Evolutionary conservation across 2,797 vertebrate species (phyloP).

Genomic region (Dicrostonyx torquatus): DNA sequence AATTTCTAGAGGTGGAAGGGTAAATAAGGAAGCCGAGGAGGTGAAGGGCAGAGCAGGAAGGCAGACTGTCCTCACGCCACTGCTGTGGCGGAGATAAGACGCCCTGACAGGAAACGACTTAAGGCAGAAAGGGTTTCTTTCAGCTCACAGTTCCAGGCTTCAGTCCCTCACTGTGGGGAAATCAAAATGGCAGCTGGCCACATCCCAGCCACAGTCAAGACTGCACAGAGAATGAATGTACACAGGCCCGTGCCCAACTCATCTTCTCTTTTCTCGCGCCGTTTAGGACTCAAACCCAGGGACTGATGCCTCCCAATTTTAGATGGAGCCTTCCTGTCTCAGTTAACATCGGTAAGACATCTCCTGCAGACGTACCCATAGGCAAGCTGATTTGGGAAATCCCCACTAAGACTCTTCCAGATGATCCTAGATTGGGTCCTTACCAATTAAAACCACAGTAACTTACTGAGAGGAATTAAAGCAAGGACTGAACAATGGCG

Average conservation of each 20-base stretch:
- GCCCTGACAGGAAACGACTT: rapidly evolving
- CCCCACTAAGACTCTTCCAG: neutral
- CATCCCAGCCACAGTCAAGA: neutral
- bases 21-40: neutral
- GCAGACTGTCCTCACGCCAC: neutral
- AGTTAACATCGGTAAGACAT: neutral
- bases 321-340: neutral
- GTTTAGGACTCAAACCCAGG: neutral
- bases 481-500: neutral
- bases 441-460: neutral
- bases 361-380: neutral
- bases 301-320: neutral
- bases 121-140: too few relatives aligned
- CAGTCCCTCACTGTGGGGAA: neutral
- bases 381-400: neutral
- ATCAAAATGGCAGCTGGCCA: neutral
- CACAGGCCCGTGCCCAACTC: too few relatives aligned
- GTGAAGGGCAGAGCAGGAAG: neutral
- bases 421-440: neutral
- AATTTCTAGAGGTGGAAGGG: neutral
- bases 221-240: too few relatives aligned
- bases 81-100: neutral
- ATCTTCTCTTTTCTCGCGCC: too few relatives aligned
- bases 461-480: neutral
- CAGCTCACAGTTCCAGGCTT: neutral